These are phyloP conservation scores for Polyodon spathula DNA, from an alignment of 2,113 vertebrate species.

Conservation along the genomic window DNA sequence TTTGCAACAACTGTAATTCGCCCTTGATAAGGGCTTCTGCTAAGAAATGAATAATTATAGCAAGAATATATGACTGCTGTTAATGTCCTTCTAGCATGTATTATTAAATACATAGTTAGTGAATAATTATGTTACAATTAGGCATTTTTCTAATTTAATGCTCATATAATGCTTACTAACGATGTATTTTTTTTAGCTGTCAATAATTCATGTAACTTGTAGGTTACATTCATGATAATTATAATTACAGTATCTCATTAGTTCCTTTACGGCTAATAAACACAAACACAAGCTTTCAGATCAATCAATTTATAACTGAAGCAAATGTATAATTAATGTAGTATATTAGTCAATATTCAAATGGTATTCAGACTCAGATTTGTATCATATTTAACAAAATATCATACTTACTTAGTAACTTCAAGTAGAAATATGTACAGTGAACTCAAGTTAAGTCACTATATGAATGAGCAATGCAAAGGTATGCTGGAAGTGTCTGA, in stretches of 20 bases:
- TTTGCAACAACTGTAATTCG: no score
- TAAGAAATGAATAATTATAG: background rate
- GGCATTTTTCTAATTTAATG: background rate
- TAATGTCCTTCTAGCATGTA: no score
- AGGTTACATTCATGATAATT: background rate
- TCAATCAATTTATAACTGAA: background rate
- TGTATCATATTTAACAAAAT: no score
- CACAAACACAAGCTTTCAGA: background rate
- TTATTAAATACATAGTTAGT: background rate
- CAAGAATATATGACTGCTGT: background rate
- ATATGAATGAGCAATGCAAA: no score
- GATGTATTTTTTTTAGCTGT: constrained; percentile 8
- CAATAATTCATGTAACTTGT: constrained; percentile 3
- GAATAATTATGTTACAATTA: background rate
- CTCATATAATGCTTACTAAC: constrained; percentile 2
- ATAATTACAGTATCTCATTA: background rate
- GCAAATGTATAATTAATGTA: background rate
- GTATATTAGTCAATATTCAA: no score
- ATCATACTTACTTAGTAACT: no score
- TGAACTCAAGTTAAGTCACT: no score
- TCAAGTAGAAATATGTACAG: no score
- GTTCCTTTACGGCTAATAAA: background rate
- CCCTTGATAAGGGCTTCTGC: background rate
- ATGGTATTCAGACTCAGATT: no score
- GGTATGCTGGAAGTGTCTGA: no score